These are phyloP conservation scores for Yponomeuta evonymella DNA, from an alignment of 2,888 invertebrate genomes.

Conservation along the genomic window DNA sequence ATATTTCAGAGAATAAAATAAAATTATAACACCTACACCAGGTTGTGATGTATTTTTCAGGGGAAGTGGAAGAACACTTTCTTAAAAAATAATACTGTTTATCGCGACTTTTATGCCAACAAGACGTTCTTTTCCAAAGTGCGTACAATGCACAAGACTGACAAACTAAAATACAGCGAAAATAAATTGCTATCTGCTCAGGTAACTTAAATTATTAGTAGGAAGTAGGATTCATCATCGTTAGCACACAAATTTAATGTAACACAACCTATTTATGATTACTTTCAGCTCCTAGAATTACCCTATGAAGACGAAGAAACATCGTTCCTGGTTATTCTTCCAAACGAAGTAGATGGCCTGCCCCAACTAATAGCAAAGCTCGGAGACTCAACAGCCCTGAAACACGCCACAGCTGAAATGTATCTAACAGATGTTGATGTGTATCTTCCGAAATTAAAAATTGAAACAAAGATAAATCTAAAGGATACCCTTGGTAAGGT, in stretches of 20 bases:
- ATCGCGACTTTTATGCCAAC: constrained; percentile 79
- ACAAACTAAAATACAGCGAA: constrained; percentile 53
- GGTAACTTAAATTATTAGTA: constrained; percentile 28
- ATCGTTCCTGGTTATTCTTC: constrained; percentile 84
- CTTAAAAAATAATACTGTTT: constrained; percentile 63
- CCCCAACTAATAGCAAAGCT: constrained; percentile 77
- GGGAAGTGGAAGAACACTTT: constrained; percentile 84
- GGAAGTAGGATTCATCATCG: no score
- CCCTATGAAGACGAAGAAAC: constrained; percentile 81
- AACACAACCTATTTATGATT: background rate
- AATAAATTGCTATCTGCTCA: constrained; percentile 49
- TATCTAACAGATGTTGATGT: constrained; percentile 73
- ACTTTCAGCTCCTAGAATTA: constrained; percentile 79
- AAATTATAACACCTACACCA: no score
- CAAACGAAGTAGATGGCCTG: constrained; percentile 81
- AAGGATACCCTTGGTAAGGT: constrained; percentile 78
- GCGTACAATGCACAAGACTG: constrained; percentile 79
- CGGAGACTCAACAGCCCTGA: constrained; percentile 48
- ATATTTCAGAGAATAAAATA: no score
- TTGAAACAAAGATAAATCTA: constrained; percentile 82
- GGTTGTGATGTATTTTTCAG: constrained; percentile 28
- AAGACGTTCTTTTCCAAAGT: constrained; percentile 74
- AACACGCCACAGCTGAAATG: constrained; percentile 59
- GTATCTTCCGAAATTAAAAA: constrained; percentile 85
- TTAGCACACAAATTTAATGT: no score